Evolutionary conservation across 2,797 vertebrate species (phyloP).

Genomic region (Todus mexicanus): DNA sequence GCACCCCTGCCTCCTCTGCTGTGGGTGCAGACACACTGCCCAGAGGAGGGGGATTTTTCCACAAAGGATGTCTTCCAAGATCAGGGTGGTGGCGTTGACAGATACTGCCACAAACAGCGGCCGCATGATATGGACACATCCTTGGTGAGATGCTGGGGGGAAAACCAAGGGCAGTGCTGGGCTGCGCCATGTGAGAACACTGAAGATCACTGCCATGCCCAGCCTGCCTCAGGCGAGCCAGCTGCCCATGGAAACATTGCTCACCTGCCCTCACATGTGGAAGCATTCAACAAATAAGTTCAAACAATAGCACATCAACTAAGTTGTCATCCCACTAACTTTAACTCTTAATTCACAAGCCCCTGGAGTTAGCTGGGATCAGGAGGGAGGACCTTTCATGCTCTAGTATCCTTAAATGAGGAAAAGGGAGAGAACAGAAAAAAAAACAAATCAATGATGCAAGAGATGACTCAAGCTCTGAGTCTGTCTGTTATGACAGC

Average conservation of each 20-base stretch:
- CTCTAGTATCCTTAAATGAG: background rate
- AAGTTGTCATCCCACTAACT: background rate
- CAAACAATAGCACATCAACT: background rate
- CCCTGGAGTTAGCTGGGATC: background rate
- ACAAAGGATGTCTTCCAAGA: background rate
- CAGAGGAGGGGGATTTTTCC: background rate
- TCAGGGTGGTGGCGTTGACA: rapidly evolving
- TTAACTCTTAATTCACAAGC: background rate
- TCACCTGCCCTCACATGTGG: background rate
- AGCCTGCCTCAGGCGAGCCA: background rate
- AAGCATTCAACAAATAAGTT: background rate
- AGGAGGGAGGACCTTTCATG: background rate
- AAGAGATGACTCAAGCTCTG: background rate
- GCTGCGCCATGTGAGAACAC: background rate
- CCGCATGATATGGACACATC: rapidly evolving
- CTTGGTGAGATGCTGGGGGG: background rate
- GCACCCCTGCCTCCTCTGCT: background rate
- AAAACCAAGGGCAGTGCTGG: background rate
- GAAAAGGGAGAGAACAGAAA: background rate
- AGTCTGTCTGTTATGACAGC: background rate
- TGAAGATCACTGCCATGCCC: background rate
- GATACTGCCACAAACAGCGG: background rate
- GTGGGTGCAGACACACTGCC: background rate
- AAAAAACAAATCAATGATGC: background rate
- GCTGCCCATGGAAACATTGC: background rate